phyloP scores from a whole-genome alignment of 2,113 vertebrate species.

The Reinhardtius hippoglossoides region DNA sequence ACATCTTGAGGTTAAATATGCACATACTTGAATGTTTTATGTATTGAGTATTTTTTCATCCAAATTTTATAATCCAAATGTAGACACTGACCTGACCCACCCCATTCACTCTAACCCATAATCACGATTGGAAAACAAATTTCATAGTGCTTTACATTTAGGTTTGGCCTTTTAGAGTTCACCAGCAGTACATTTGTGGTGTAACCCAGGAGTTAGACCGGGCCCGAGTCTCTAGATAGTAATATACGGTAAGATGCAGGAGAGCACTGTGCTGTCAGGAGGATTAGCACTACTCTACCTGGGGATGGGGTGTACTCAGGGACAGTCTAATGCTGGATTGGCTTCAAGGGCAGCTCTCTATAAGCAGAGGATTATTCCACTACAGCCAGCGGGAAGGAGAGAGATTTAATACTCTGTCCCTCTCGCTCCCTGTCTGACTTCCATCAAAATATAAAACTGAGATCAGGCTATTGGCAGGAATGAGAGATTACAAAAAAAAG shows the following conservation, averaged over 20 bases:
- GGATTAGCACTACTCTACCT: constrained; percentile 73
- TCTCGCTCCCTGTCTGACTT: constrained; percentile 40
- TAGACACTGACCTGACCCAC: not conserved
- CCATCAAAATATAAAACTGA: constrained; percentile 56
- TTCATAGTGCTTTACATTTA: constrained; percentile 6
- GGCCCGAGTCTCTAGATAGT: constrained; percentile 47
- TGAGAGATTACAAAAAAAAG: constrained; percentile 18
- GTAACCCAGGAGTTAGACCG: constrained; percentile 56
- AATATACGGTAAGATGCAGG: constrained; percentile 58
- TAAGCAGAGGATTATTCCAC: constrained; percentile 72
- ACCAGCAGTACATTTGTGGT: constrained; percentile 15
- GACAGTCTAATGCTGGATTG: constrained; percentile 69
- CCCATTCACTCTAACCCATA: not conserved
- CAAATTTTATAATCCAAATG: not conserved
- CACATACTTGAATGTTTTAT: not conserved
- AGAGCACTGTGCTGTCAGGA: constrained; percentile 62
- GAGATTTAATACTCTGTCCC: constrained; percentile 46
- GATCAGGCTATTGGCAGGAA: constrained; percentile 43
- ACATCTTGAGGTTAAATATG: not conserved
- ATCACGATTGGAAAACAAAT: not conserved
- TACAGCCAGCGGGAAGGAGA: constrained; percentile 63
- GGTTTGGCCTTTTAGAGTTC: constrained; percentile 16
- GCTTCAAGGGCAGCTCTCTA: constrained; percentile 70
- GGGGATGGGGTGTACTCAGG: constrained; percentile 72
- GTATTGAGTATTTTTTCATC: not conserved